Conservation (phyloP, 2,888 invertebrate species). For the Octodonta nipae region DNA sequence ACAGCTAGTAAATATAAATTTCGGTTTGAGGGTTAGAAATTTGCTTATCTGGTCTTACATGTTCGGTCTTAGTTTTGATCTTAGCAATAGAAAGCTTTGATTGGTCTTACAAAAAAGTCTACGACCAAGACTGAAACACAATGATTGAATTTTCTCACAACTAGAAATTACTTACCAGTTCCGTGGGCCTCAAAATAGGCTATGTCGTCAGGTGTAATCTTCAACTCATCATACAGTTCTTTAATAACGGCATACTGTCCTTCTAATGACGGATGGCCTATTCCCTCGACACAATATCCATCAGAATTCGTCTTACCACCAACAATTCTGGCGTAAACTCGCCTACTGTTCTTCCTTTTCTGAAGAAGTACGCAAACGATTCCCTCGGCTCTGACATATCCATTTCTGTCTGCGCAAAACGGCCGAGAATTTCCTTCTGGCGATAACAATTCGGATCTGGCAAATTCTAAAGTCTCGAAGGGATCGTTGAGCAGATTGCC, state of each 20-base stretch:
- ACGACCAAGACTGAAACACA: no score
- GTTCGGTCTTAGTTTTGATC: no score
- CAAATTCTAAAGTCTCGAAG: slow-evolving; percentile 74
- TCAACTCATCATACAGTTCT: not conserved
- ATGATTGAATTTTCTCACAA: no score
- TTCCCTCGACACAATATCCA: not conserved
- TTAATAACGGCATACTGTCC: not conserved
- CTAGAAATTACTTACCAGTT: not conserved
- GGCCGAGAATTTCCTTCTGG: slow-evolving; percentile 67
- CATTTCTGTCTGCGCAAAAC: slow-evolving; percentile 71
- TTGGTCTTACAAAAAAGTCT: no score
- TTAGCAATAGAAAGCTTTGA: no score
- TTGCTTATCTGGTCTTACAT: no score
- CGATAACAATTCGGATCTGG: slow-evolving; percentile 63
- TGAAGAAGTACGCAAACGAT: slow-evolving; percentile 59
- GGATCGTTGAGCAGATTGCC: no score
- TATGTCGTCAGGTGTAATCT: not conserved
- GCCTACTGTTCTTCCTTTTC: slow-evolving; percentile 39
- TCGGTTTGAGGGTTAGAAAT: no score
- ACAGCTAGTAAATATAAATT: no score
- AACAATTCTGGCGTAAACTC: slow-evolving; percentile 3
- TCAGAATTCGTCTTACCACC: not conserved
- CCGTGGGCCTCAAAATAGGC: not conserved
- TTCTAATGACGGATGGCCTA: not conserved
- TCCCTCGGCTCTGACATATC: slow-evolving; percentile 70